Evolutionary conservation across 2,888 invertebrate genomes (phyloP).

Genomic region (Perdita meconis): DNA sequence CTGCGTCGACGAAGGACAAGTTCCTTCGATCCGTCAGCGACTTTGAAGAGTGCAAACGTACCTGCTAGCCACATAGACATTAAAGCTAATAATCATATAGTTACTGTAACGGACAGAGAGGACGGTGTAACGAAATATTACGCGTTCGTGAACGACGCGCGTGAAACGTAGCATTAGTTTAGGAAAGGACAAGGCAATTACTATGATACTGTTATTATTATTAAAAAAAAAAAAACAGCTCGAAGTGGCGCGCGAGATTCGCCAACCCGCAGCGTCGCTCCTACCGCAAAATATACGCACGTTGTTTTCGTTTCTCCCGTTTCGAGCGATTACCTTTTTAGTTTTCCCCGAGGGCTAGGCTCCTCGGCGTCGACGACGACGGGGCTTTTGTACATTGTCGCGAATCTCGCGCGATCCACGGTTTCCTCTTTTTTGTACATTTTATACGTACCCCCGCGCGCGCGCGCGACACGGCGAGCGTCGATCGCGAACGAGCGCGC

Average conservation of each 20-base stretch:
- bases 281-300: background rate
- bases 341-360: background rate
- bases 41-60: constrained; percentile 79
- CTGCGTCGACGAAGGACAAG: background rate
- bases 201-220: constrained; percentile 56
- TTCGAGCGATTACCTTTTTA: background rate
- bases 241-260: constrained; percentile 48
- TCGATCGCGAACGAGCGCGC: no score
- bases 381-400: background rate
- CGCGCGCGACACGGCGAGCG: background rate
- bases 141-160: constrained; percentile 45
- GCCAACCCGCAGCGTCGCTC: constrained; percentile 1
- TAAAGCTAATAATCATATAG: constrained; percentile 73
- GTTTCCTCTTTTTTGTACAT: constrained; percentile 13
- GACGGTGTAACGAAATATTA: constrained; percentile 33
- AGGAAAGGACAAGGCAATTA: constrained; percentile 58
- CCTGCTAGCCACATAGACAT: constrained; percentile 80
- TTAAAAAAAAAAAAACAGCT: constrained; percentile 7
- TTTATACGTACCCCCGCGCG: background rate
- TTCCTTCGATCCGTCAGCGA: constrained; percentile 51
- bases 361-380: background rate
- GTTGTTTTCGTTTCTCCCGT: constrained; percentile 14
- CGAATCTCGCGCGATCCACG: constrained; percentile 38
- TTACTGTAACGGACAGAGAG: constrained; percentile 61
- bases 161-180: constrained; percentile 61